These are phyloP conservation scores for Arremon aurantiirostris DNA, from an alignment of 2,797 vertebrate species.

Conservation along the genomic window DNA sequence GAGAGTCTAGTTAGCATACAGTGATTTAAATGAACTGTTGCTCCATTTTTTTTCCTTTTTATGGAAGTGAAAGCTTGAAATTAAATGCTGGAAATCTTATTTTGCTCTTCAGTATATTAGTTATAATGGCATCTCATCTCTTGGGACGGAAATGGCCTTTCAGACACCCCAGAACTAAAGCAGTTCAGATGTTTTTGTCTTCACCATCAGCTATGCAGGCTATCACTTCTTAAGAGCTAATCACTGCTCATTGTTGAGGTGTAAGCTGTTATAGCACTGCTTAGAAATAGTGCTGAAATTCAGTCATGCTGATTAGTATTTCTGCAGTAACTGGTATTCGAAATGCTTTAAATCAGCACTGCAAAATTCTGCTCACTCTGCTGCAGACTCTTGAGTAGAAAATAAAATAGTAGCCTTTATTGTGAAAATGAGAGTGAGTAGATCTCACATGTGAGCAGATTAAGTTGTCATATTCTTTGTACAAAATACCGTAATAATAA, in stretches of 20 bases:
- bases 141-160: not conserved
- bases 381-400: not conserved
- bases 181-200: not conserved
- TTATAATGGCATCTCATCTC: not conserved
- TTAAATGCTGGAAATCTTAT: not conserved
- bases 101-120: not conserved
- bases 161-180: not conserved
- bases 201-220: not conserved
- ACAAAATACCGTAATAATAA: not conserved
- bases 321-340: not conserved
- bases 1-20: slow-evolving; percentile 27
- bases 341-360: not conserved
- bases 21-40: not conserved
- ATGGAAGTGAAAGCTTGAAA: not conserved
- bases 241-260: not conserved
- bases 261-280: not conserved
- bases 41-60: not conserved
- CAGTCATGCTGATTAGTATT: slow-evolving; percentile 3
- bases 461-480: slow-evolving; percentile 11
- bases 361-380: not conserved
- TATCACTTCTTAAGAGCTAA: not conserved
- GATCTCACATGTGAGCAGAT: not conserved
- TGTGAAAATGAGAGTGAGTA: not conserved
- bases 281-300: slow-evolving; percentile 6
- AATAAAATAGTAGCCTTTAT: not conserved